Evolutionary conservation across 2,888 invertebrate genomes (phyloP), one percentile per base, ranked within the genome.

Genomic region (Chymomyza caudatula): DNA sequence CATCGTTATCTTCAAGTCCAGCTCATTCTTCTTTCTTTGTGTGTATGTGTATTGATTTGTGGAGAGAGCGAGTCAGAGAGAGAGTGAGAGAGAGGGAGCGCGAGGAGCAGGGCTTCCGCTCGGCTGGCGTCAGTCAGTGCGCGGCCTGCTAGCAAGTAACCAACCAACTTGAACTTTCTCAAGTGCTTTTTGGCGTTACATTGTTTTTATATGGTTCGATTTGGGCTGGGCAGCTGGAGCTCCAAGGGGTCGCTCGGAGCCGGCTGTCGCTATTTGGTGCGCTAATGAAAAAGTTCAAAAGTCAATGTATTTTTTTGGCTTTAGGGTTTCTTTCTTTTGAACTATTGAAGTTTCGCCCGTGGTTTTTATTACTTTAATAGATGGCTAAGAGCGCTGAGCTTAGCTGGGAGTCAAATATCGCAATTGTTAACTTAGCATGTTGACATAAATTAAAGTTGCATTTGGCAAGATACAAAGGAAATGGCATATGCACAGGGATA

Each of bases 251-350:
- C 37, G 60, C 13, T 29, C 25, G 65, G 55, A 67, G 63, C 65
- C 43, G 19, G 15, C 47, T 47, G 47, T 47, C 47, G 19, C 53
- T 25, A 60, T 60, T 69, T 54, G 43, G 17, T 61, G 58, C 65
- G 84, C 80, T 85, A 85, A 81, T 81, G 80, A 85, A 81, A 81
- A 85, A 85, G 85, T 81, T 77, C 65, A 85, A 73, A 84, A 86
- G 86, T 86, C 85, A 85, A 75, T 70, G 79, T 71, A 78, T 73
- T 83, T 51, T 29, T 55, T 74, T 65, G 74, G 76, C 67, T 58
- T 60, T 60, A 20, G 54, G 25, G 17, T 63, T 65, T 62, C 22
- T 25, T 47, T 61, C 43, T 60, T 64, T 65, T 54, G 62, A 51
- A 20, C 51, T 51, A 67, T 57, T 49, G 60, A 76, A 78, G 63